Evolutionary conservation across 2,113 vertebrate genomes (phyloP).

Genomic region (Clarias macrocephalus): DNA sequence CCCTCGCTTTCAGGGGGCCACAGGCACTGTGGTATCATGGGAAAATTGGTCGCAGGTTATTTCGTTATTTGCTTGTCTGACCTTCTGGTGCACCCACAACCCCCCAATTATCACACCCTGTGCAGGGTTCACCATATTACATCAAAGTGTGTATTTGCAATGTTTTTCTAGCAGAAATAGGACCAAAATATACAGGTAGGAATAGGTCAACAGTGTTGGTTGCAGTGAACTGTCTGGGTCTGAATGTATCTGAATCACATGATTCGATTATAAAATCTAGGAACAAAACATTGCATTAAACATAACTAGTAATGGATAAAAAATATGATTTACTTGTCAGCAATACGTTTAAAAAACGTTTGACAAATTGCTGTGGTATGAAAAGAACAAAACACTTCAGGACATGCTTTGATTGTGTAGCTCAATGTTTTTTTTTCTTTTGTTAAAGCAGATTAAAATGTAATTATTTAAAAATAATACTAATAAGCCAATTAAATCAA

Average conservation of each 20-base stretch:
- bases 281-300: neutral
- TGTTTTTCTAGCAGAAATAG: neutral
- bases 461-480: neutral
- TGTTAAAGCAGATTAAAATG: neutral
- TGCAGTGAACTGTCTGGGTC: neutral
- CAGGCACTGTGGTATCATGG: constrained; percentile 61
- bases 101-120: constrained; percentile 55
- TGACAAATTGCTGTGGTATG: neutral
- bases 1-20: constrained; percentile 38
- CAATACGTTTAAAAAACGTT: neutral
- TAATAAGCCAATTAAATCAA: neutral
- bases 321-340: neutral
- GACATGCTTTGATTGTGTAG: neutral
- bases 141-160: constrained; percentile 17
- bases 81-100: constrained; percentile 59
- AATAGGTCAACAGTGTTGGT: neutral
- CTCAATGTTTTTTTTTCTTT: neutral
- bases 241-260: neutral
- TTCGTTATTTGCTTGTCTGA: constrained; percentile 79
- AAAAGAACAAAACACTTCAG: neutral
- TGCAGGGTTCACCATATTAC: constrained; percentile 51
- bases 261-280: neutral
- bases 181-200: neutral
- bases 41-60: constrained; percentile 72
- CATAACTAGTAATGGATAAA: neutral